These are phyloP conservation scores for Nemopilema nomurai DNA, from an alignment of 30 jellyfish, hydroid and myxozoan genomes.

Conservation along the genomic window DNA sequence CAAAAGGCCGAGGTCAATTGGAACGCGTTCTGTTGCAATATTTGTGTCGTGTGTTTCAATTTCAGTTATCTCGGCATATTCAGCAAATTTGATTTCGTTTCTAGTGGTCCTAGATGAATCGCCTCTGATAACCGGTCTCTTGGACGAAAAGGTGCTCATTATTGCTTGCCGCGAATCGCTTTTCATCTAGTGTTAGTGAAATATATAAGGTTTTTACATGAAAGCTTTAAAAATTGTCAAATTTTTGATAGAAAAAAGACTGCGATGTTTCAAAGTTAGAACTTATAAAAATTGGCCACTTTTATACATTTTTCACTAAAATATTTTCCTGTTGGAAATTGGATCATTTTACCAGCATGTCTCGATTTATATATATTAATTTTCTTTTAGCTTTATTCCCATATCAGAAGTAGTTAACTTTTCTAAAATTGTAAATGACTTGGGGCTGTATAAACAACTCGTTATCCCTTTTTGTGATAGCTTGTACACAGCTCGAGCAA, in stretches of 20 bases:
- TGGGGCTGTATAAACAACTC: background rate
- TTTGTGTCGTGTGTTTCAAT: background rate
- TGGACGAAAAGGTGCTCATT: background rate
- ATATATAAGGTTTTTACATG: too few species aligned
- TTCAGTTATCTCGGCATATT: background rate
- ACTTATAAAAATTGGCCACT: too few species aligned
- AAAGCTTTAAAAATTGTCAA: background rate
- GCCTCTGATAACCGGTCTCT: background rate
- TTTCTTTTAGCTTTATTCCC: too few species aligned
- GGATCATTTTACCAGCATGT: too few species aligned
- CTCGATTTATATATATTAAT: too few species aligned
- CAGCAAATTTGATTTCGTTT: conserved; percentile 8
- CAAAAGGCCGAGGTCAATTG: background rate
- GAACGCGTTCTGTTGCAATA: background rate
- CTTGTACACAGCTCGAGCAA: background rate
- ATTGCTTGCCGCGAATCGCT: too few species aligned
- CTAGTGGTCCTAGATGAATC: background rate
- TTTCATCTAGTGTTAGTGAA: background rate
- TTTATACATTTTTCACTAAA: too few species aligned
- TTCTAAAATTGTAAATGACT: too few species aligned
- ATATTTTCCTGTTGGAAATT: too few species aligned
- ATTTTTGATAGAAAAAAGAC: too few species aligned
- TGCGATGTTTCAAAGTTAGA: too few species aligned
- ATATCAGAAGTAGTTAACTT: background rate
- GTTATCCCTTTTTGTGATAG: background rate